Percentiles rank a stretch among this genome's conserved stretches.
Evolutionary conservation across 2,113 vertebrate genomes (phyloP).

Genomic region (Chaetodon trifascialis): DNA sequence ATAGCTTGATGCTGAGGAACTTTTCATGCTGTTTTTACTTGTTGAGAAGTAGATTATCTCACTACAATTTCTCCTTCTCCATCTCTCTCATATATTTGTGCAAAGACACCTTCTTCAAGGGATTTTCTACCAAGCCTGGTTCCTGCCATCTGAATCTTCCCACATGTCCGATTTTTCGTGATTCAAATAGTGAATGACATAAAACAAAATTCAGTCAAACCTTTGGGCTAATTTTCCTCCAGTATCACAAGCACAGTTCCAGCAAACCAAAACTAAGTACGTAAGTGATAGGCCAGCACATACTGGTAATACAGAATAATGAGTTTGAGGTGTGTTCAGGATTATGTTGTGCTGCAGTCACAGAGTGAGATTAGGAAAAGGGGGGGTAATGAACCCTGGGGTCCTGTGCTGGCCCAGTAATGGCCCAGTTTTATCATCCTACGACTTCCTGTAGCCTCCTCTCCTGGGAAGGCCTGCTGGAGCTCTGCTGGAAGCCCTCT

Average conservation of each 20-base stretch:
- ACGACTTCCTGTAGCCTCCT: constrained; percentile 84
- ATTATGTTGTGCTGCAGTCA: constrained; percentile 56
- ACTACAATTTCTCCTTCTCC: constrained; percentile 1
- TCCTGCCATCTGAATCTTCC: not conserved
- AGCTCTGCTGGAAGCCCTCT: constrained; percentile 78
- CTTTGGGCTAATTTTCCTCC: no score
- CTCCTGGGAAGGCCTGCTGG: constrained; percentile 81
- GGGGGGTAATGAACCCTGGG: constrained; percentile 81
- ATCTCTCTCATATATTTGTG: constrained; percentile 4
- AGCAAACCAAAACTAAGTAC: not conserved
- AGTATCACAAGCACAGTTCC: no score
- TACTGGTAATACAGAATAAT: constrained; percentile 1
- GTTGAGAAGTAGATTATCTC: constrained; percentile 2
- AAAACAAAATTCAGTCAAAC: not conserved
- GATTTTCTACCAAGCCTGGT: not conserved
- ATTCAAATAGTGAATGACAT: not conserved
- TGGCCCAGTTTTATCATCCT: constrained; percentile 85
- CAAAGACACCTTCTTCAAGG: not conserved
- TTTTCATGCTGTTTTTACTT: constrained; percentile 20
- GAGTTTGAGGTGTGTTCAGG: constrained; percentile 59
- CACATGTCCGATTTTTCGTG: not conserved
- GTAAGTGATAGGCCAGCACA: not conserved
- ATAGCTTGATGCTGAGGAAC: constrained; percentile 52
- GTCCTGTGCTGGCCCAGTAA: constrained; percentile 80
- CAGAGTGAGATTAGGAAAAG: constrained; percentile 59